Evolutionary conservation across 2,113 vertebrate genomes (phyloP).

Genomic region (Pluvialis apricaria): DNA sequence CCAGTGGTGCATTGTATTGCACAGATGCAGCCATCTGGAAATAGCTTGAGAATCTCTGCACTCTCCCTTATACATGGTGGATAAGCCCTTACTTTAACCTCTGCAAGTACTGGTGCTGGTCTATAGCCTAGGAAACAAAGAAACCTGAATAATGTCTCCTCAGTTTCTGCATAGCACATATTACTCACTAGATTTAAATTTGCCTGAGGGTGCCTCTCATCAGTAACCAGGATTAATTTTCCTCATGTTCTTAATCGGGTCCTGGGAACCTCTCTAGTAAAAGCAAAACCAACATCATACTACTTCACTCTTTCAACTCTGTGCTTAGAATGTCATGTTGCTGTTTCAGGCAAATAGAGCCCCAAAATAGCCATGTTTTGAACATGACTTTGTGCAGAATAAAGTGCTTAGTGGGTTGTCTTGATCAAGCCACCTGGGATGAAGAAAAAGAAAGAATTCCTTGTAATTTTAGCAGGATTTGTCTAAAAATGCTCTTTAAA

Average conservation of each 20-base stretch:
- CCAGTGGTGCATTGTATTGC: background rate
- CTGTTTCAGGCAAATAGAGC: background rate
- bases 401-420: background rate
- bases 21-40: background rate
- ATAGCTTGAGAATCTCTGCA: background rate
- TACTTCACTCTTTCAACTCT: background rate
- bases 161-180: background rate
- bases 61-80: background rate
- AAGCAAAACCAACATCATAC: background rate
- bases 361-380: background rate
- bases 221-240: background rate
- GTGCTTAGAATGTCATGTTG: background rate
- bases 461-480: background rate
- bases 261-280: background rate
- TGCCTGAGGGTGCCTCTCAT: background rate
- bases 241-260: accelerated
- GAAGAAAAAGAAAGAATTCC: background rate
- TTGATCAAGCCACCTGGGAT: background rate
- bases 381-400: background rate
- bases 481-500: background rate
- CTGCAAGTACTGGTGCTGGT: background rate
- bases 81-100: background rate
- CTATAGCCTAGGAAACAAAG: background rate
- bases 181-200: background rate
- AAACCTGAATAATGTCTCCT: background rate